A percentile compares a stretch with the other conserved stretches of the same genome.
Evolutionary conservation across 2,888 invertebrate genomes (phyloP).

Genomic region (Hyposoter didymator): DNA sequence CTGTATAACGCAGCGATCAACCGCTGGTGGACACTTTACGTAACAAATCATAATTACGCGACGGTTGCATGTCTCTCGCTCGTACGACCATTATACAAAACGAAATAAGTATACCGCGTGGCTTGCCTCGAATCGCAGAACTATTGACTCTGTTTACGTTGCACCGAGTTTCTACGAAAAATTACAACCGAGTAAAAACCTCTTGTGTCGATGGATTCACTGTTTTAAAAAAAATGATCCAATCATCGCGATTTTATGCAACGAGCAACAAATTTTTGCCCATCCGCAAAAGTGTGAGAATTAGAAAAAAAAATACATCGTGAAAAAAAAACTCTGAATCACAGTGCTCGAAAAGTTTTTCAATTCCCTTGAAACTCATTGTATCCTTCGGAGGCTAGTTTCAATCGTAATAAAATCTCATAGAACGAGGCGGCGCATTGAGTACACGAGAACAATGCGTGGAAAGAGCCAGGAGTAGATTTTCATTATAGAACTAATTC

Average conservation of each 20-base stretch:
- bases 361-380: not conserved
- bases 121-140: slow-evolving; percentile 27
- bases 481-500: slow-evolving; percentile 19
- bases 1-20: slow-evolving; percentile 34
- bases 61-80: slow-evolving; percentile 34
- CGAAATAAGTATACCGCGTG: slow-evolving; percentile 26
- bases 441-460: not conserved
- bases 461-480: not conserved
- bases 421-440: not conserved
- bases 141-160: slow-evolving; percentile 9
- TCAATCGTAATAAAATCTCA: slow-evolving; percentile 2
- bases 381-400: not conserved
- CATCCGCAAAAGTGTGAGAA: not conserved
- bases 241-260: not conserved
- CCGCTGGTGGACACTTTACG: slow-evolving; percentile 14
- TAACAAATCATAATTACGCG: slow-evolving; percentile 40
- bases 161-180: not conserved
- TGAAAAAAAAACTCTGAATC: not conserved
- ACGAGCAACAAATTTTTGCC: not conserved
- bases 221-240: not conserved
- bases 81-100: slow-evolving; percentile 32
- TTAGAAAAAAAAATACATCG: too few species aligned
- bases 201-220: not conserved
- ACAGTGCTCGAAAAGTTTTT: not conserved
- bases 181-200: not conserved